Evolutionary conservation across 2,888 invertebrate genomes (phyloP), one percentile per base, ranked within the genome.

Genomic region (Gastracanthus pulcherrimus): DNA sequence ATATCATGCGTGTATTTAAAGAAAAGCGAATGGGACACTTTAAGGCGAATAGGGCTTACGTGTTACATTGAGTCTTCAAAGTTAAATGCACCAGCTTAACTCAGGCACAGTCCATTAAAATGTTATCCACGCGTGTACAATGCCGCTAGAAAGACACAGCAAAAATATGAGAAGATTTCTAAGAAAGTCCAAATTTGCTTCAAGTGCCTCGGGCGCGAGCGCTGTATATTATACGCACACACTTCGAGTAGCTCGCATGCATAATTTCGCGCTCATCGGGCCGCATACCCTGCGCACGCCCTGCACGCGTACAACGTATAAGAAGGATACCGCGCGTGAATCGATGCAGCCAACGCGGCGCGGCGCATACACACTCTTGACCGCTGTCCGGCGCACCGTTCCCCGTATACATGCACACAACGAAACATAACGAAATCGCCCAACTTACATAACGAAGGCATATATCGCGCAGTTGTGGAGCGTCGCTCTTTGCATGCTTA

Each of bases 391-490:
- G 3, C 45, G 16, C n/a, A 16, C n/a, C 16, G 4, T 13, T 45
- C 45, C n/a, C 4, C 45, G 7, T 13, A 45, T 6, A 4, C n/a
- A 2, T 13, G 45, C 16, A 45, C 16, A n/a, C 13, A 45, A 7
- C 45, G 45, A 16, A n/a, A n/a, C 45, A 45, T 45, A n/a, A 41
- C 26, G 23, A 34, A 71, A 84, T 74, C 67, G 60, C 34, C 29
- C 60, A 31, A 60, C 60, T 60, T 60, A 60, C 60, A 60, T 60
- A 60, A 60, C 60, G 60, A 60, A 31, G 31, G 31, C 60, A 4
- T 1, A 29, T 29, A 31, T 23, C 60, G 9, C 5, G 45, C 45
- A n/a, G 45, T 16, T n/a, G 45, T 13, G 45, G 16, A 45, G 45
- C 16, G 45, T 45, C 45, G 16, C 45, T 45, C 45, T 31, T 60